Percentiles rank a stretch among this genome's conserved stretches.
Evolutionary conservation across 1,140 invertebrate genomes (phyloP).

Genomic region (Megalonaias nervosa): DNA sequence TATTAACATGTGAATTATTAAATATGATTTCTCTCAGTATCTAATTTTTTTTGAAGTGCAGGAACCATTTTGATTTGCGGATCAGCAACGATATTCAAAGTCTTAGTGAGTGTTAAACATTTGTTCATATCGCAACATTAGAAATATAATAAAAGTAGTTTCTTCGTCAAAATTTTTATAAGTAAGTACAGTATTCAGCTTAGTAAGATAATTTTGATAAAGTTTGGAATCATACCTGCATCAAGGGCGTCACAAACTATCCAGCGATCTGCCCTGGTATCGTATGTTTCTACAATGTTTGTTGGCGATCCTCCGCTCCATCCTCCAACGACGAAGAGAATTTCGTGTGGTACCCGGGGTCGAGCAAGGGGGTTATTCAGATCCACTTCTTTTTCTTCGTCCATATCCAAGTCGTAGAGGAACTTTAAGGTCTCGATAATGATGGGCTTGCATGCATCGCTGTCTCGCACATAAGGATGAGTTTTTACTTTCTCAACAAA

Average conservation of each 20-base stretch:
- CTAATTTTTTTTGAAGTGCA: no score
- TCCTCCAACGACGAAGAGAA: constrained; percentile 79
- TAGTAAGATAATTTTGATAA: background rate
- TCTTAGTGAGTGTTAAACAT: no score
- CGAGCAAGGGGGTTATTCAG: constrained; percentile 57
- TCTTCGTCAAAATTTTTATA: background rate
- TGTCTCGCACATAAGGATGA: constrained; percentile 78
- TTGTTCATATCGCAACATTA: no score
- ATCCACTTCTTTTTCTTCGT: constrained; percentile 52
- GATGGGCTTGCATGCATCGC: constrained; percentile 79
- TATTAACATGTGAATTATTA: no score
- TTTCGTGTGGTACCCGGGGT: constrained; percentile 66
- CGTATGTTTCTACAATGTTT: constrained; percentile 84
- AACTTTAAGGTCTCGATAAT: constrained; percentile 84
- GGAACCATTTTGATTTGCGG: no score
- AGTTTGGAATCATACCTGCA: constrained; percentile 36
- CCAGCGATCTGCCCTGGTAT: constrained; percentile 84
- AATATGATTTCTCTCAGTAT: no score
- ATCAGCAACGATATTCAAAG: no score
- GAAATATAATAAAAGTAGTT: no score
- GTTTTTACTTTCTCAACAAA: constrained; percentile 78
- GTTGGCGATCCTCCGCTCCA: constrained; percentile 83
- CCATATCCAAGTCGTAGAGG: constrained; percentile 83
- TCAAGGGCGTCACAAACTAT: constrained; percentile 51
- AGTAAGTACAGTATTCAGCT: background rate